A percentile compares a stretch with the other conserved stretches of the same genome.
Conservation (phyloP, 2,888 invertebrate species). For the Anthrax anthrax region DNA sequence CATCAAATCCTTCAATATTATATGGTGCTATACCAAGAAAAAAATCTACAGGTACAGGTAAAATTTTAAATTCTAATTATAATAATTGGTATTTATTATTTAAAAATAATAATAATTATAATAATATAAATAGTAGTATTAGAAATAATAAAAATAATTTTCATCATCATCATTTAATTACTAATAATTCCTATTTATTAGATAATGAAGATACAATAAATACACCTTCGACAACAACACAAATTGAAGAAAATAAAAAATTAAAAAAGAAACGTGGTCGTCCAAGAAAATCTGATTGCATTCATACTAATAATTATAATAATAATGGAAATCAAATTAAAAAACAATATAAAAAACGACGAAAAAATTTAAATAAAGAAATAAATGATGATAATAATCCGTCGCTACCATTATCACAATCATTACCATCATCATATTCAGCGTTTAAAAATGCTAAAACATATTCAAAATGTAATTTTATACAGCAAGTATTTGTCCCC, state of each 20-base stretch:
- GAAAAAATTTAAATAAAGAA: too few species aligned
- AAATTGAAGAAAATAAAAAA: background rate
- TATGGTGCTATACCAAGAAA: background rate
- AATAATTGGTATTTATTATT: too few species aligned
- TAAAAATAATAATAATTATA: background rate
- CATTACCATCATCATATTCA: background rate
- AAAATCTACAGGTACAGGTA: background rate
- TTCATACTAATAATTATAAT: too few species aligned
- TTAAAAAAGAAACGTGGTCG: background rate
- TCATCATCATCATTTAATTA: too few species aligned
- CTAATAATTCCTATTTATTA: too few species aligned
- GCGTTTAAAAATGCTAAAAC: constrained; percentile 8
- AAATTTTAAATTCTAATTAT: too few species aligned
- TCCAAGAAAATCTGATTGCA: too few species aligned
- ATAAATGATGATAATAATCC: too few species aligned
- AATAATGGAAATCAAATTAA: background rate
- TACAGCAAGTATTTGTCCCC: constrained; percentile 18
- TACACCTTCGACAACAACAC: background rate
- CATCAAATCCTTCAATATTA: background rate
- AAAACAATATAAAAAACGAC: background rate
- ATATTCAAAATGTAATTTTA: constrained; percentile 15
- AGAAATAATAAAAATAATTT: too few species aligned
- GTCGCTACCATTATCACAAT: too few species aligned
- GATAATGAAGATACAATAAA: background rate
- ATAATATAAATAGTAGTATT: too few species aligned